Percentiles rank a stretch among this genome's conserved stretches.
phyloP scores from a whole-genome alignment of 2,113 vertebrate genomes.

The Thryonomys swinderianus region DNA sequence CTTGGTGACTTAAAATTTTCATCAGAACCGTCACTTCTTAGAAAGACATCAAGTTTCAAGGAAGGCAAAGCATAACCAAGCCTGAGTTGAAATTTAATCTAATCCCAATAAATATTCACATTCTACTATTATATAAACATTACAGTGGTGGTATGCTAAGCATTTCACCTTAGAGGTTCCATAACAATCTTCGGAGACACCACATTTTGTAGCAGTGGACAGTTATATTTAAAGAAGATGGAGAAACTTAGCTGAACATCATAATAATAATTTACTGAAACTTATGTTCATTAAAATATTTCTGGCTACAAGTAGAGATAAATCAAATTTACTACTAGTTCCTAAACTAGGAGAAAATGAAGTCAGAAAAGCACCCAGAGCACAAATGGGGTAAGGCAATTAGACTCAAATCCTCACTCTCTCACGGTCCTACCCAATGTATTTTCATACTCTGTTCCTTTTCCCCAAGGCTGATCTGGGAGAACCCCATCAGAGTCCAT shows the following conservation, averaged over 20 bases:
- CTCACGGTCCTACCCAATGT: not conserved
- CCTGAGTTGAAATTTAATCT: not conserved
- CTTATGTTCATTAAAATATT: not conserved
- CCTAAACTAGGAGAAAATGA: not conserved
- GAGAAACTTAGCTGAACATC: not conserved
- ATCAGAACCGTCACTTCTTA: not conserved
- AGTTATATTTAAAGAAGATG: not conserved
- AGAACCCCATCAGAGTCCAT: not conserved
- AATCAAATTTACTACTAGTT: not conserved
- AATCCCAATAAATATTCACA: not conserved
- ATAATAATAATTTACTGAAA: not conserved
- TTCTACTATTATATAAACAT: not conserved
- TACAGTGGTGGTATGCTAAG: not conserved
- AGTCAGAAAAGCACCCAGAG: fast-evolving
- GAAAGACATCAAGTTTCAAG: constrained; percentile 12
- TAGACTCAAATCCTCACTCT: not conserved
- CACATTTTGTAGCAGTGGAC: not conserved
- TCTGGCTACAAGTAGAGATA: not conserved
- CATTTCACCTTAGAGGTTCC: not conserved
- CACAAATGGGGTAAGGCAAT: not conserved
- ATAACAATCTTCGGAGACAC: not conserved
- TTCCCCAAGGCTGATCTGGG: not conserved
- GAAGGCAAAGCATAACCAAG: not conserved
- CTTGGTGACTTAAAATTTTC: not conserved
- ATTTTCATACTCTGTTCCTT: not conserved